Percentiles rank a stretch among this genome's conserved stretches.
Evolutionary conservation across 2,797 vertebrate species (phyloP).

Genomic region (Malacoraja senta): DNA sequence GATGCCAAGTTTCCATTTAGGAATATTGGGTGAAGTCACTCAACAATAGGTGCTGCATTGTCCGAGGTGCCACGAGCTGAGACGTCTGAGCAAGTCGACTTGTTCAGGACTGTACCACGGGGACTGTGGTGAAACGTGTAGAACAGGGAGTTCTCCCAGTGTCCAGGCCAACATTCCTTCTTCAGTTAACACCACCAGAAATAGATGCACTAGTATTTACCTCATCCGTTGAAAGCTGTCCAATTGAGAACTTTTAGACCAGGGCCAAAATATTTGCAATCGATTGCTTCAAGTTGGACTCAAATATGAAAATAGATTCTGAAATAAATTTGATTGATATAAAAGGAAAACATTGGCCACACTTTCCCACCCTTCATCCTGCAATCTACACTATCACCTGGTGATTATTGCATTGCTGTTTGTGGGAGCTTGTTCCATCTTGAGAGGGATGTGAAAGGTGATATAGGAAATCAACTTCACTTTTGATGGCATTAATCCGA

Average conservation of each 20-base stretch:
- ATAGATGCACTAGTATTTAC: not conserved
- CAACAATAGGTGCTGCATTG: not conserved
- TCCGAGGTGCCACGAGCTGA: not conserved
- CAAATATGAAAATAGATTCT: not conserved
- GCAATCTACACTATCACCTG: too few species aligned
- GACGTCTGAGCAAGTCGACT: too few species aligned
- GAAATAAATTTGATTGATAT: not conserved
- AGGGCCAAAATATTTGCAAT: not conserved
- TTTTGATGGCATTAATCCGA: too few species aligned
- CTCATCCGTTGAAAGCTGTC: not conserved
- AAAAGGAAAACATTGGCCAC: not conserved
- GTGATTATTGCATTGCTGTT: too few species aligned
- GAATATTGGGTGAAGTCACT: too few species aligned
- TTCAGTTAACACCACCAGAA: constrained; percentile 2
- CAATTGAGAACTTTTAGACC: not conserved
- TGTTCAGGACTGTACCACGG: not conserved
- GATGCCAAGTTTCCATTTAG: too few species aligned
- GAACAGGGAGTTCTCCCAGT: not conserved
- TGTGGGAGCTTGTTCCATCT: too few species aligned
- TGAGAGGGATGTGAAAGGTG: too few species aligned
- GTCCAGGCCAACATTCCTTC: not conserved
- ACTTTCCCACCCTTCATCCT: too few species aligned
- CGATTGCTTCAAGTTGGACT: not conserved
- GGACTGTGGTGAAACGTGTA: not conserved
- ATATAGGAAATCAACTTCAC: too few species aligned